A percentile compares a stretch with the other conserved stretches of the same genome.
phyloP scores from a whole-genome alignment of 2,113 vertebrate species.

The Sula dactylatra region DNA sequence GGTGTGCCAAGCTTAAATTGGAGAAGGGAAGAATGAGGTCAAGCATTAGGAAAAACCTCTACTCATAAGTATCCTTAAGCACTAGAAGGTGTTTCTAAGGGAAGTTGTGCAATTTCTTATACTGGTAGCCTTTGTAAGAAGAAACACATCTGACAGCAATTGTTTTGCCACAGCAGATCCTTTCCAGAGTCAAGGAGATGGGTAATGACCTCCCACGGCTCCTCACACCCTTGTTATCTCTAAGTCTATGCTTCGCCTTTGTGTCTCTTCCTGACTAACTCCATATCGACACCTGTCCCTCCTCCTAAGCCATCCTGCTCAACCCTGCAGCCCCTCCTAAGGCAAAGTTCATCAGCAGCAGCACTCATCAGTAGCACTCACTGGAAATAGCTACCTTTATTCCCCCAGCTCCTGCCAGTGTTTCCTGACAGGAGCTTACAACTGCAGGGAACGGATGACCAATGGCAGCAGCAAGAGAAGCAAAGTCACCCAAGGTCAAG shows the following conservation, averaged over 20 bases:
- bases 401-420: not conserved
- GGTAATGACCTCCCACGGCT: not conserved
- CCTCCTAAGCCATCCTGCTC: not conserved
- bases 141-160: not conserved
- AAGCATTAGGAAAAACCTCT: not conserved
- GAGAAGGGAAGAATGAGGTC: not conserved
- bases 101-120: not conserved
- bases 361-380: not conserved
- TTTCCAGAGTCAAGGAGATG: not conserved
- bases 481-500: not conserved
- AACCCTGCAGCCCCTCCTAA: not conserved
- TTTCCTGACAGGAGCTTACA: not conserved
- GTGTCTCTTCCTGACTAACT: not conserved
- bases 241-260: not conserved
- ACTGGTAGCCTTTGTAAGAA: not conserved
- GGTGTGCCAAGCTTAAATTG: not conserved
- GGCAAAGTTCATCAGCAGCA: not conserved
- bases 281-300: not conserved
- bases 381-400: not conserved
- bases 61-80: not conserved
- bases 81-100: not conserved
- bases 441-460: not conserved
- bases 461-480: not conserved
- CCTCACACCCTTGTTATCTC: not conserved
- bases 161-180: not conserved